Evolutionary conservation across 1,140 invertebrate genomes (phyloP).

Genomic region (Sarcophaga bullata): DNA sequence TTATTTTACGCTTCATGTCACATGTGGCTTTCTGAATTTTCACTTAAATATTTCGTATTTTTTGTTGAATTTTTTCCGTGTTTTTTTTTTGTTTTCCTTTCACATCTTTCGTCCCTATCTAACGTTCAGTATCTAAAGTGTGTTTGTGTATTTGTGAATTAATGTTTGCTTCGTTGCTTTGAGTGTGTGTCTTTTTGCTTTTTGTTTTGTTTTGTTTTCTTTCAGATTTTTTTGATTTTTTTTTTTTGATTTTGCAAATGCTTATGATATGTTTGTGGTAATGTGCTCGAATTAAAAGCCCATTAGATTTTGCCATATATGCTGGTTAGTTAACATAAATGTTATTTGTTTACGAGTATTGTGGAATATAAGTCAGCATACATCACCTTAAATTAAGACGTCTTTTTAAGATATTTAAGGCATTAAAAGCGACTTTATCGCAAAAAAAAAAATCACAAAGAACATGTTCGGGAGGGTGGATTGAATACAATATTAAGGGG

Average conservation of each 20-base stretch:
- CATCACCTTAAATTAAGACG: too few species aligned
- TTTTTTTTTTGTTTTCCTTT: neutral
- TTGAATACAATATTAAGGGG: too few species aligned
- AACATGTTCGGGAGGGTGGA: too few species aligned
- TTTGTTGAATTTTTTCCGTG: neutral
- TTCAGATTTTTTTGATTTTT: neutral
- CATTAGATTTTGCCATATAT: neutral
- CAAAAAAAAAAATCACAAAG: too few species aligned
- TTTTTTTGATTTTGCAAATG: neutral
- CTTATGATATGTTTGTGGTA: neutral
- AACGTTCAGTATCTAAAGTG: neutral
- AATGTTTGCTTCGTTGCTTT: neutral
- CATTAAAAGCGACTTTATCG: too few species aligned
- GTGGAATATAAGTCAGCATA: too few species aligned
- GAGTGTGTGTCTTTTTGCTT: neutral
- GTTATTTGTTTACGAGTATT: neutral
- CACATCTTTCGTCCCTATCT: too few species aligned
- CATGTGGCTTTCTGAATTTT: conserved; percentile 14
- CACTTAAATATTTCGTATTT: neutral
- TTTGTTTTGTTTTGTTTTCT: neutral
- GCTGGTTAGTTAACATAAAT: neutral
- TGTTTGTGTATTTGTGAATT: conserved; percentile 6
- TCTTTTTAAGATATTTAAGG: too few species aligned
- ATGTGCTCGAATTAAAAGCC: conserved; percentile 9
- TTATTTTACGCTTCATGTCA: conserved; percentile 14